Evolutionary conservation across 2,113 vertebrate species (phyloP), one percentile per base, ranked within the genome.

Genomic region (Vanacampus margaritifer): DNA sequence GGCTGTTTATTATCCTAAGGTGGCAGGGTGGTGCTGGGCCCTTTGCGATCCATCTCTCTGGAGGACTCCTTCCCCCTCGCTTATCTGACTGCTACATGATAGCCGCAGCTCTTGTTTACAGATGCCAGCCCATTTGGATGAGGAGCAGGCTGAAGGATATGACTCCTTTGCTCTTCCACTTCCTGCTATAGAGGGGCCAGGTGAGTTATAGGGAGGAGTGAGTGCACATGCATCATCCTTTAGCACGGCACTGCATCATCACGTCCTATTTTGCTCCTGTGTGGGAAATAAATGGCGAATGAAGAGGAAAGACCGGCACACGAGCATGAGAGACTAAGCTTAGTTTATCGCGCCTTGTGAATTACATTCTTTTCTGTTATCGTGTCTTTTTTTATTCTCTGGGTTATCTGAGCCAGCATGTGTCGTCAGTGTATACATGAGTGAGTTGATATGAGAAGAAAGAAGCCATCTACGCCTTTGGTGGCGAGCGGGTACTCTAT

Each of bases 1-100:
- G 78, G 85, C 86, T 86, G 87, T 90, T 91, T 88, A 89, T 90
- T 91, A 91, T 91, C 89, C 89, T 80, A 86, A 80, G 90, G 88
- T 89, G 89, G 84, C 86, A 88, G 84, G 87, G 84, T 78, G 82
- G 85, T 86, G 85, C 82, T 84, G 82, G 82, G 89, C 84, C 81
- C 83, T 82, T 75, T 71, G 83, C 85, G 89, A 90, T 90, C 88
- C 85, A 90, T 89, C 87, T 89, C 88, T 87, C 87, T 45, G 76
- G 84, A 89, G 86, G 82, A 87, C 87, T 86, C 79, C 82, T 81
- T 88, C 80, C 76, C 76, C 68, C 46, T 36, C 39, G 87, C 89
- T 87, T 86, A 88, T 91, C 87, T 87, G 86, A 81, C 87, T 78
- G 74, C 86, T 86, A 89, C 85, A 87, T 76, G 84, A 91, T 87